phyloP scores from a whole-genome alignment of 2,888 invertebrate species.

The Oligia fasciuncula region DNA sequence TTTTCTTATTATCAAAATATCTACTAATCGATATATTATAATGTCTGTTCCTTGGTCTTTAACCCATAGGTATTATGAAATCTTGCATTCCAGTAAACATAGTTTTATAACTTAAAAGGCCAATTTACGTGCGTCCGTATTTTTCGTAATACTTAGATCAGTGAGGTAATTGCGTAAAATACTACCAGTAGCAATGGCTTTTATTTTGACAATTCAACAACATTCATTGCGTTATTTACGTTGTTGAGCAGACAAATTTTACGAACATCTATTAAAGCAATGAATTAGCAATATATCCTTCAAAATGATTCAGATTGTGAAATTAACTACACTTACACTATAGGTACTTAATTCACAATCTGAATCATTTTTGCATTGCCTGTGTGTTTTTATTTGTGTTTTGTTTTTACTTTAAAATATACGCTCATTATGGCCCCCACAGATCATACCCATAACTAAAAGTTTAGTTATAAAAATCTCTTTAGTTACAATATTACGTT shows the following conservation, averaged over 20 bases:
- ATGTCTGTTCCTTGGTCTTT: constrained; percentile 48
- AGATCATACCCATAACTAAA: no score
- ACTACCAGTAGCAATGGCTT: neutral
- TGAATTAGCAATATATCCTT: neutral
- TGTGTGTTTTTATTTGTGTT: neutral
- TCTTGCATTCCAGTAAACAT: constrained; percentile 45
- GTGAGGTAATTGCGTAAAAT: neutral
- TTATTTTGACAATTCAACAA: neutral
- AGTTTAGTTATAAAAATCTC: neutral
- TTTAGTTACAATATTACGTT: neutral
- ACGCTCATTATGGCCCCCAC: neutral
- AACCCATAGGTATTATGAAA: constrained; percentile 33
- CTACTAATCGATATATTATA: constrained; percentile 24
- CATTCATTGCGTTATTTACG: neutral
- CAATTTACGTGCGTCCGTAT: constrained; percentile 20
- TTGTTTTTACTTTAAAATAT: neutral
- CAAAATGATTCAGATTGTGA: neutral
- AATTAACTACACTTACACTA: no score
- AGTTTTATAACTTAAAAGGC: constrained; percentile 3
- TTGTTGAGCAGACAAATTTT: neutral
- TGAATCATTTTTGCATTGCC: no score
- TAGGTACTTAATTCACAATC: no score
- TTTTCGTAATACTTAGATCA: neutral
- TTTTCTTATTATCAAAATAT: constrained; percentile 32
- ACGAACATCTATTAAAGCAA: neutral